These are phyloP conservation scores for Meriones psammophilus DNA, from an alignment of 2,797 vertebrate species.

Conservation along the genomic window DNA sequence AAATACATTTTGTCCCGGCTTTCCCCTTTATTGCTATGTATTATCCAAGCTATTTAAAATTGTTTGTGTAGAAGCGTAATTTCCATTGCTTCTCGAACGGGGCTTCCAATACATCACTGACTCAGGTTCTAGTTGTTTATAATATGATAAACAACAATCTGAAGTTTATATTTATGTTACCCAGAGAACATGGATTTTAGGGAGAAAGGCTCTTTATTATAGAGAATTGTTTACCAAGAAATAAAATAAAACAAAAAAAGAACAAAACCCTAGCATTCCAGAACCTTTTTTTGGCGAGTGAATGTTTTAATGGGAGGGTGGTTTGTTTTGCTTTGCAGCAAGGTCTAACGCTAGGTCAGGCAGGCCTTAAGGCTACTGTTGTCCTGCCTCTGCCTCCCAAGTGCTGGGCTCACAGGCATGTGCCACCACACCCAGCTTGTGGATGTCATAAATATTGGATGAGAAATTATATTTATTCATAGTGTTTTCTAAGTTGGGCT, in stretches of 20 bases:
- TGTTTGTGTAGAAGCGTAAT: neutral
- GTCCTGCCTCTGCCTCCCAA: neutral
- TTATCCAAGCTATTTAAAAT: slow-evolving; percentile 27
- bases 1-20: neutral
- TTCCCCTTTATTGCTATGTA: neutral
- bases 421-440: neutral
- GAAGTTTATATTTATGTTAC: slow-evolving; percentile 44
- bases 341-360: neutral
- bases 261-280: neutral
- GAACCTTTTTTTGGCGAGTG: neutral
- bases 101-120: neutral
- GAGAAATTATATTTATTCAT: slow-evolving; percentile 35
- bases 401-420: neutral
- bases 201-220: slow-evolving; percentile 32
- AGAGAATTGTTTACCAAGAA: slow-evolving; percentile 21
- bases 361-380: neutral
- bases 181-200: slow-evolving; percentile 4
- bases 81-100: slow-evolving; percentile 50
- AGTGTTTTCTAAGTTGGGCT: slow-evolving; percentile 23
- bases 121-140: neutral
- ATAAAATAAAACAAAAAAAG: neutral
- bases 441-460: slow-evolving; percentile 33
- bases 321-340: neutral
- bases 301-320: neutral
- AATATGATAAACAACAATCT: neutral